phyloP scores from a whole-genome alignment of 2,797 vertebrate species.

The Spatula versicolor region DNA sequence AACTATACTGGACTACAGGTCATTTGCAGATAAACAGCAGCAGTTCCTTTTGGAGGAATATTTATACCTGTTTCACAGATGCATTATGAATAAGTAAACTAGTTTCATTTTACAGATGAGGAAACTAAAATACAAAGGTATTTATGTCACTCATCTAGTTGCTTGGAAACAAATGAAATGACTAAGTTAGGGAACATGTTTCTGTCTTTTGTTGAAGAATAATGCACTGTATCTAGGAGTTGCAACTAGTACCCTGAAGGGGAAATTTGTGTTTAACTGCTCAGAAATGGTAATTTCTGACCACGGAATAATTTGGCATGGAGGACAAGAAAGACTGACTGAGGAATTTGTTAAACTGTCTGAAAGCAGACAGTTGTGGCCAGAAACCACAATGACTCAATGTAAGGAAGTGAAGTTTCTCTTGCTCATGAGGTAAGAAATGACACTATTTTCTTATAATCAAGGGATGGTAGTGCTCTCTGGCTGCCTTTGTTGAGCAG shows the following conservation, averaged over 20 bases:
- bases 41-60: fast-evolving
- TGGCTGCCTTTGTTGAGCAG: neutral
- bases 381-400: neutral
- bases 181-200: neutral
- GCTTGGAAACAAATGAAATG: neutral
- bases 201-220: neutral
- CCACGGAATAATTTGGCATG: neutral
- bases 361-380: neutral
- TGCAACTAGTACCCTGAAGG: neutral
- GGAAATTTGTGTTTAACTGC: neutral
- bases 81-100: neutral
- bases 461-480: neutral
- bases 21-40: neutral
- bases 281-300: neutral
- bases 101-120: neutral
- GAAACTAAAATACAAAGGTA: neutral
- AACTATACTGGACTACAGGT: neutral
- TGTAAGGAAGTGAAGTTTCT: neutral
- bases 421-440: neutral
- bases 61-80: neutral
- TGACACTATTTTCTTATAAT: neutral
- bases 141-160: neutral
- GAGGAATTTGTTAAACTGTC: neutral
- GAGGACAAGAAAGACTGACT: neutral
- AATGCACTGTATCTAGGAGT: too few species aligned